These are phyloP conservation scores for Xiphorhynchus elegans DNA, from an alignment of 2,113 vertebrate species.

Conservation along the genomic window DNA sequence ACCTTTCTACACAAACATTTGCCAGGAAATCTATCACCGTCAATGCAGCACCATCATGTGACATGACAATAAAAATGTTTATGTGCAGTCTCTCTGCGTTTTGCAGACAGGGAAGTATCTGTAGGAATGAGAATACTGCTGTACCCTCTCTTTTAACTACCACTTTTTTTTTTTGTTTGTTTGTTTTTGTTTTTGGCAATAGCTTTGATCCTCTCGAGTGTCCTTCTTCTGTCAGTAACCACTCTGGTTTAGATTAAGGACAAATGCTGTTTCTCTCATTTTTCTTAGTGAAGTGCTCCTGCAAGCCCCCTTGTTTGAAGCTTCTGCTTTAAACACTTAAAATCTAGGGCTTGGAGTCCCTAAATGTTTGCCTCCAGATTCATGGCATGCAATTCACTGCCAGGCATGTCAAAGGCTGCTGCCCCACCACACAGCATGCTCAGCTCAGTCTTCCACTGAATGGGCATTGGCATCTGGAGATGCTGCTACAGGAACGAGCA, in stretches of 20 bases:
- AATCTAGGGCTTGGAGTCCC: neutral
- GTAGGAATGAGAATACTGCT: neutral
- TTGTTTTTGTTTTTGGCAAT: neutral
- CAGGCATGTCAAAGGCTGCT: neutral
- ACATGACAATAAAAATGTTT: constrained; percentile 26
- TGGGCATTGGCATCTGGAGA: neutral
- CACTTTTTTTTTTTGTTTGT: too few relatives aligned
- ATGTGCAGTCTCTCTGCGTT: neutral
- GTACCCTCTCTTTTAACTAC: neutral
- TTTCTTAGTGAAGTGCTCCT: neutral
- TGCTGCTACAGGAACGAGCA: neutral
- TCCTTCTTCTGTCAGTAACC: constrained; percentile 4
- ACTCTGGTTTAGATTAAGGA: constrained; percentile 22
- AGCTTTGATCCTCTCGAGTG: constrained; percentile 13
- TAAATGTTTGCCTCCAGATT: neutral
- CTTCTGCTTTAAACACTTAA: neutral
- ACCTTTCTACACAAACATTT: constrained; percentile 30
- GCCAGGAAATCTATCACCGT: constrained; percentile 26
- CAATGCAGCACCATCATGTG: constrained; percentile 27
- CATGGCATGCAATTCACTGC: neutral
- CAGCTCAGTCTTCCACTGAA: neutral
- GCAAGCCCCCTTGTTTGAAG: neutral
- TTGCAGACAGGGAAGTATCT: neutral
- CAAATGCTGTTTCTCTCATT: neutral
- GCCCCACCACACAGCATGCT: neutral